Percentiles rank a stretch among this genome's conserved stretches.
These are phyloP conservation scores for Gymnoscopelus braueri DNA, from an alignment of 2,797 vertebrate species.

Conservation along the genomic window DNA sequence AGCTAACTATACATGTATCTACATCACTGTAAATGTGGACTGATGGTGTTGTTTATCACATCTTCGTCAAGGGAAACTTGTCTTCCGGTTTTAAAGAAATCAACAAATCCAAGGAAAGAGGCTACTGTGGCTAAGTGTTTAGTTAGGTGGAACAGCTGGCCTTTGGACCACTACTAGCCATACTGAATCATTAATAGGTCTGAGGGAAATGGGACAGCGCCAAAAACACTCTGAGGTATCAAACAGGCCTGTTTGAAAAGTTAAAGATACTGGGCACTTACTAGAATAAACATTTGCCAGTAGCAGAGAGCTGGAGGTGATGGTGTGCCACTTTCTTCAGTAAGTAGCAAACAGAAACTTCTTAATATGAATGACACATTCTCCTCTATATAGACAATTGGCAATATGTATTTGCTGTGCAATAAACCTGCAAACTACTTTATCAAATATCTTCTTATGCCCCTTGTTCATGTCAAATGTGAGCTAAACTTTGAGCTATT, in stretches of 20 bases:
- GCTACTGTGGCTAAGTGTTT: constrained; percentile 8
- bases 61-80: neutral
- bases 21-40: neutral
- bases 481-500: too few relatives aligned
- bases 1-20: neutral
- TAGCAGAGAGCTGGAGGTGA: neutral
- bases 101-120: neutral
- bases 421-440: too few relatives aligned
- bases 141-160: constrained; percentile 22
- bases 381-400: neutral
- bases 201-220: neutral
- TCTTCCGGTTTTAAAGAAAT: neutral
- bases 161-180: constrained; percentile 6
- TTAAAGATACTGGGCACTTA: constrained; percentile 12
- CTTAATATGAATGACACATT: neutral
- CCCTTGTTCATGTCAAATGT: too few relatives aligned
- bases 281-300: constrained; percentile 44
- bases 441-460: too few relatives aligned
- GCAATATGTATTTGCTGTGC: too few relatives aligned
- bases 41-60: neutral
- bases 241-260: neutral
- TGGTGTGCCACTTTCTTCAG: constrained; percentile 41
- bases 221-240: constrained; percentile 14
- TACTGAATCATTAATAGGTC: constrained; percentile 61
- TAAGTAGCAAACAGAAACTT: constrained; percentile 34